These are phyloP conservation scores for Coluber constrictor DNA, from an alignment of 2,797 vertebrate genomes.

Conservation along the genomic window DNA sequence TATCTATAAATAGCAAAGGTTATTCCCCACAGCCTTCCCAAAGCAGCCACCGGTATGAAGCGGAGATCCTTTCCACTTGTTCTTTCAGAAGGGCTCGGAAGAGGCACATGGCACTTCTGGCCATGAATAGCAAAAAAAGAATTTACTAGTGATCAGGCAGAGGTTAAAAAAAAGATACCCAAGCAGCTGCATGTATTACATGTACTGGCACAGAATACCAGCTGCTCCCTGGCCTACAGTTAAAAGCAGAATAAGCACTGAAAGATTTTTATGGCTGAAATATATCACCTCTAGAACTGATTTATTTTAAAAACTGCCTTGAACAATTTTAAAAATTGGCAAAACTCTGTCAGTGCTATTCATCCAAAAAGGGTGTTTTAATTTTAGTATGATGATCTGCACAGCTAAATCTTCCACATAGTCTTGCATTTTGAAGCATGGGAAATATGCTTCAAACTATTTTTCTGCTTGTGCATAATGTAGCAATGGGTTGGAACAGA, in stretches of 20 bases:
- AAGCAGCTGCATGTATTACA: conserved; percentile 34
- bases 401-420: conserved; percentile 6
- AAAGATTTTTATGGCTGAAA: conserved; percentile 63
- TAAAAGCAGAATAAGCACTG: conserved; percentile 47
- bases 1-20: conserved; percentile 80
- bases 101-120: conserved; percentile 42
- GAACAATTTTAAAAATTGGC: conserved; percentile 59
- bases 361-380: conserved; percentile 56
- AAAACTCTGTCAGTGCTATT: conserved; percentile 59
- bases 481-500: background rate
- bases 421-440: conserved; percentile 31
- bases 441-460: conserved; percentile 18
- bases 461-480: conserved; percentile 38
- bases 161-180: conserved; percentile 28
- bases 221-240: conserved; percentile 37
- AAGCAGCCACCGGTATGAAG: conserved; percentile 50
- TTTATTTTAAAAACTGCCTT: conserved; percentile 62
- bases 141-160: conserved; percentile 58
- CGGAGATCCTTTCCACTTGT: conserved; percentile 53
- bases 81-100: conserved; percentile 40
- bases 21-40: conserved; percentile 68
- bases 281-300: conserved; percentile 57
- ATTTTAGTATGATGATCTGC: conserved; percentile 55
- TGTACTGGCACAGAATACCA: conserved; percentile 41
- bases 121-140: conserved; percentile 52